Base-by-base conservation (phyloP, 1,140 invertebrate genomes). In the Pantala flavescens region DNA sequence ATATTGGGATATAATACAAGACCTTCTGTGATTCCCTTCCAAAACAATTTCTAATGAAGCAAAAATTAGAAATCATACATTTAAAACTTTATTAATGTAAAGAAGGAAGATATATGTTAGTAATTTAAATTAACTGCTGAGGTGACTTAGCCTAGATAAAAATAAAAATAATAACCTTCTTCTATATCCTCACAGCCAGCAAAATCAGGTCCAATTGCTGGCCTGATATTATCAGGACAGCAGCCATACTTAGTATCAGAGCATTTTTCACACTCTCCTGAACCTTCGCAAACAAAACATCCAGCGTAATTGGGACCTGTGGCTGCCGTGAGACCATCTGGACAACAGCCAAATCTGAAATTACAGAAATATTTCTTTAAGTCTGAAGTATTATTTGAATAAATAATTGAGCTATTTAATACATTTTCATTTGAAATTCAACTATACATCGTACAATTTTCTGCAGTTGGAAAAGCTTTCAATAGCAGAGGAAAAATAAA, bases 221-320 rank as follows among this genome's bases (percentile, higher is more conserved):
- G 81, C 49, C 88, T 90, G 43, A 89, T 82, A 21, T 87, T 87
- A 83, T 95, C 93, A 49, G 87, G 84, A 81, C 94, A 96, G 80
- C 93, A 95, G 36, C 93, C 92, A 81, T 86, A 90, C 77, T 86
- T 81, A 0, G 87, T 87, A 49, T 83, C 84, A 80, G 81, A 83
- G 70, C 85, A 86, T 3, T 76, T 49, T 21, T 77, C 76, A 76
- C 79, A 79, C 28, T 77, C 75, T 36, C 75, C 78, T 21, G 77
- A 75, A 24, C 75, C 77, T 63, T 78, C 76, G 83, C 78, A 78
- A 12, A 76, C 77, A 55, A 74, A 74, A 79, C 90, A 91, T 19
- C 88, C 89, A 78, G 87, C 81, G 71, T 86, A 83, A 70, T 88
- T 81, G 36, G 85, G 80, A 23, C 89, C 89, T n/a, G 78, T 79